phyloP scores from a whole-genome alignment of 2,797 vertebrate species.

The Alectoris magna region DNA sequence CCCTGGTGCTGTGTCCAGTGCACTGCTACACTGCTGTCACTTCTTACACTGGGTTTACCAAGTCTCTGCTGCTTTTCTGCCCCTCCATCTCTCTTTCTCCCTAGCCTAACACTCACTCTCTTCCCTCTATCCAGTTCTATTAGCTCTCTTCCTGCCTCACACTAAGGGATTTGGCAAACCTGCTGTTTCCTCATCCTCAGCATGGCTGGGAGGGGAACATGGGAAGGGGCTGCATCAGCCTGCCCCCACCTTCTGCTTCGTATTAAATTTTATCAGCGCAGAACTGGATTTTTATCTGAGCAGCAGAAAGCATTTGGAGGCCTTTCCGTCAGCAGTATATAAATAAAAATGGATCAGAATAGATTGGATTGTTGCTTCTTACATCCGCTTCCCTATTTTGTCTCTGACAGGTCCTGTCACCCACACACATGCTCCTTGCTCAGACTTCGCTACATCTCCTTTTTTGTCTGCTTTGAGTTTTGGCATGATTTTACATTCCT shows the following conservation, averaged over 20 bases:
- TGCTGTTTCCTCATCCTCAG: background rate
- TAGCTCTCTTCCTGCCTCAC: background rate
- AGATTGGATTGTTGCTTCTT: constrained; percentile 58
- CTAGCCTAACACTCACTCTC: background rate
- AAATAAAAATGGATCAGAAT: constrained; percentile 64
- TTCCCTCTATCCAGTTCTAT: background rate
- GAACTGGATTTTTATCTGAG: constrained; percentile 33
- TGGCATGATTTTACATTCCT: constrained; percentile 19
- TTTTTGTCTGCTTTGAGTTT: constrained; percentile 3
- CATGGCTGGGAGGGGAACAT: background rate
- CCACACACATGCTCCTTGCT: constrained; percentile 21
- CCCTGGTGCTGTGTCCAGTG: background rate
- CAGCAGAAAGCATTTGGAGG: constrained; percentile 23
- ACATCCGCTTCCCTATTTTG: constrained; percentile 22
- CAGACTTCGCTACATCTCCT: background rate
- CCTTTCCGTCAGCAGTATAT: constrained; percentile 25
- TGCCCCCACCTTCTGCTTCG: background rate
- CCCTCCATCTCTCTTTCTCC: background rate
- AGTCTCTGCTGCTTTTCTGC: background rate
- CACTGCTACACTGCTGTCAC: background rate
- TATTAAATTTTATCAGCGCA: background rate
- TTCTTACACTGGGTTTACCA: background rate
- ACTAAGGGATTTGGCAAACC: background rate
- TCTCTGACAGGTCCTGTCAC: constrained; percentile 61
- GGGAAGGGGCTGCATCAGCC: background rate